Percentiles rank a stretch among this genome's conserved stretches.
phyloP scores from a whole-genome alignment of 92 coral and sea anemone species.

The Hydrozoanthus gracilis region DNA sequence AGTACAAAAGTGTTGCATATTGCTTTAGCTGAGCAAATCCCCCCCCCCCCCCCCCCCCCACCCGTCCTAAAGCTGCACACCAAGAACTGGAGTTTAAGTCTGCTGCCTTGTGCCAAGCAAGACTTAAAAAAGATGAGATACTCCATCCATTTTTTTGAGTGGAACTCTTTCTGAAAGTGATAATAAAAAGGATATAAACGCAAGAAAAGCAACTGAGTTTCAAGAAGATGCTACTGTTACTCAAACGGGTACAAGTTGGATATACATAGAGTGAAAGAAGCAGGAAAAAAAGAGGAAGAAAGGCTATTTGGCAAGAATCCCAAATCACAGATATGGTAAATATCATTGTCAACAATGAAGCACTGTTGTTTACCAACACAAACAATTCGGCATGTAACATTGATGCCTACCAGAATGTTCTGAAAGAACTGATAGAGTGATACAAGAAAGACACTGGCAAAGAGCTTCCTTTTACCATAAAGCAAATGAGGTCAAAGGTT shows the following conservation, averaged over 20 bases:
- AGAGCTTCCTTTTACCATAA: conserved; percentile 51
- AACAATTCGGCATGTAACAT: conserved; percentile 52
- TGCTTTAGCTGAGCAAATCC: neutral
- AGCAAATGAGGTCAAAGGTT: conserved; percentile 46
- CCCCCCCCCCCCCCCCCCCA: neutral
- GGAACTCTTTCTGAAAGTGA: conserved; percentile 8
- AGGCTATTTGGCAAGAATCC: conserved; percentile 53
- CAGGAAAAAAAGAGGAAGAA: conserved; percentile 40
- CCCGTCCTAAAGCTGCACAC: neutral
- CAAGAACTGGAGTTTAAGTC: neutral
- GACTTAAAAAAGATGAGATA: neutral
- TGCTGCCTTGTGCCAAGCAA: neutral
- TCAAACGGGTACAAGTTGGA: neutral
- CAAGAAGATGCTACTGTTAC: neutral
- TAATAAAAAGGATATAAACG: neutral
- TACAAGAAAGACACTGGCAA: conserved; percentile 48
- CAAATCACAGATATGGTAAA: conserved; percentile 55
- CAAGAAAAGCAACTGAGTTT: conserved; percentile 7
- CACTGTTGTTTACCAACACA: conserved; percentile 57
- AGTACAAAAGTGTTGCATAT: conserved; percentile 8
- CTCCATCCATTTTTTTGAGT: neutral
- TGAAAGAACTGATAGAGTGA: conserved; percentile 44
- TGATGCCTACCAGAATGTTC: conserved; percentile 52
- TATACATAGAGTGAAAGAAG: neutral
- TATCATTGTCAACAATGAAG: conserved; percentile 55